These are phyloP conservation scores for Labeo catla DNA, from an alignment of 2,113 vertebrate genomes.

Conservation along the genomic window DNA sequence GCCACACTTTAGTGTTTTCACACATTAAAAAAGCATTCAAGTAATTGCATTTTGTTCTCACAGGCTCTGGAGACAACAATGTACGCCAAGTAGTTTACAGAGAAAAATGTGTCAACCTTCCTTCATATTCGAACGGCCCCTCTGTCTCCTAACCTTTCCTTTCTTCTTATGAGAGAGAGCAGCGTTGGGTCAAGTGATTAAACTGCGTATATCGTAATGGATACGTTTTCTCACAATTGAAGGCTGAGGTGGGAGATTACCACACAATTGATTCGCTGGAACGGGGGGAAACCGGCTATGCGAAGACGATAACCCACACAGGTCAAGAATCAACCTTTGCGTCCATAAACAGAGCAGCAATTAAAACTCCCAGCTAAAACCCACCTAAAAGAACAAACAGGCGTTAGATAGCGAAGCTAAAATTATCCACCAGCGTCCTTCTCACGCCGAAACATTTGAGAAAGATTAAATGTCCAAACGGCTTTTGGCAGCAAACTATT, in stretches of 20 bases:
- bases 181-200: constrained; percentile 71
- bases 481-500: neutral
- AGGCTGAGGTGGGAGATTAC: constrained; percentile 81
- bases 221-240: constrained; percentile 91
- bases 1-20: neutral
- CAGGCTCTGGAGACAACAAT: constrained; percentile 46
- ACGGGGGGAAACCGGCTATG: constrained; percentile 83
- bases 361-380: constrained; percentile 73
- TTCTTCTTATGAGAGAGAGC: constrained; percentile 75
- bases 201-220: constrained; percentile 63
- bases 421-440: constrained; percentile 73
- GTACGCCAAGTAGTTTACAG: constrained; percentile 50
- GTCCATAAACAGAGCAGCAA: constrained; percentile 70
- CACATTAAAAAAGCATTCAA: constrained; percentile 12
- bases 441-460: constrained; percentile 59
- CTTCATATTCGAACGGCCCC: constrained; percentile 53
- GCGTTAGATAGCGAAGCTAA: constrained; percentile 75
- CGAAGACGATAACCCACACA: constrained; percentile 87
- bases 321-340: constrained; percentile 79
- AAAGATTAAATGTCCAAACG: constrained; percentile 67
- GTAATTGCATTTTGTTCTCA: constrained; percentile 34
- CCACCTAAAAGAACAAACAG: constrained; percentile 76
- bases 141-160: constrained; percentile 61
- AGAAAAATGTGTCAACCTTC: constrained; percentile 55
- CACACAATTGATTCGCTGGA: constrained; percentile 88